Evolutionary conservation across 2,888 invertebrate species (phyloP), one percentile per base, ranked within the genome.

Genomic region (Cyclophora albipunctata): DNA sequence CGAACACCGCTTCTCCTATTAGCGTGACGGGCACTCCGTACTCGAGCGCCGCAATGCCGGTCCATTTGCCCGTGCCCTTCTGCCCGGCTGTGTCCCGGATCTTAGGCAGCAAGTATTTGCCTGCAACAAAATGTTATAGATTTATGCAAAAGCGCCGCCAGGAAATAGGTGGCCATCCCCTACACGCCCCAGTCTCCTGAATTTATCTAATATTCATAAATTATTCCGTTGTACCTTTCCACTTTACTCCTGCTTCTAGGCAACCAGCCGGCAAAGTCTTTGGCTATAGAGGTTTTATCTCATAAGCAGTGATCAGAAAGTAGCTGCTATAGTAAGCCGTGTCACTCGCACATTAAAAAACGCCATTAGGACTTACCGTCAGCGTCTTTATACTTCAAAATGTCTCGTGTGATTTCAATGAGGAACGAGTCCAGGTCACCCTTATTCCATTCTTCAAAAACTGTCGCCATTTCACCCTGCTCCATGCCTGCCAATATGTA

Each of bases 21-120:
- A 99, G 93, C 45, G 99, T 99, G 7, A 99, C 98, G 0, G 99
- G 99, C 7, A 97, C 93, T 5, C 98, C 99, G 69, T 96, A 98
- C 69, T 99, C 98, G 34, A 99, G 86, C 0, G 98, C 97, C 3
- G 98, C 92, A 63, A 99, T 96, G 0, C 97, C 98, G 0, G 99
- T 99, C 99, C 99, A 99, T 81, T 99, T 99, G 50, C 99, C 99
- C 0, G 99, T 99, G 47, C 99, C 99, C 82, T 99, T 99, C 88
- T 98, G 96, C 0, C 99, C 99, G 3, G 99, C 99, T 0, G 96
- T 93, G 78, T 99, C 99, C 4, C 95, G 91, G 62, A 99, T 99
- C 79, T 98, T 95, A 41, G 97, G 96, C 55, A 99, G 84, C 45
- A 99, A 84, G 67, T 92, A 93, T 53, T 92, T 85, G 41, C 92